A percentile compares a stretch with the other conserved stretches of the same genome.
phyloP scores from a whole-genome alignment of 2,113 vertebrate species.

The Hippocampus comes region DNA sequence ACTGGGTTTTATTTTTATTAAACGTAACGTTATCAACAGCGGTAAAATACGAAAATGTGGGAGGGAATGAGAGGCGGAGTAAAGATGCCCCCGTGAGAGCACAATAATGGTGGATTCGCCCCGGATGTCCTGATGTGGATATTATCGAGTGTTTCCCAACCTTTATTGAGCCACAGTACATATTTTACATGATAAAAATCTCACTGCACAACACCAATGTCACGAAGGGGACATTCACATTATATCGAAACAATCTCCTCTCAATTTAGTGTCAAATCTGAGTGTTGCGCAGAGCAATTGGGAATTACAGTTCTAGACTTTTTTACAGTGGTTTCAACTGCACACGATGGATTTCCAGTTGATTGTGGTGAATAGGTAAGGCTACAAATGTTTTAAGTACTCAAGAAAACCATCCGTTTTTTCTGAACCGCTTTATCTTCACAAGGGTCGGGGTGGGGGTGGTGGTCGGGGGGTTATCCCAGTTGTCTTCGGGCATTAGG shows the following conservation, averaged over 20 bases:
- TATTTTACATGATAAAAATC: not conserved
- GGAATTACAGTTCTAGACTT: too few relatives aligned
- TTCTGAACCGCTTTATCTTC: too few relatives aligned
- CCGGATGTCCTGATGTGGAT: not conserved
- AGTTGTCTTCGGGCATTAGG: too few relatives aligned
- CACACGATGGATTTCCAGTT: too few relatives aligned
- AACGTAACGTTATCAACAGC: conserved; percentile 68
- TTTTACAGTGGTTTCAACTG: too few relatives aligned
- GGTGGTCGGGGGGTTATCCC: too few relatives aligned
- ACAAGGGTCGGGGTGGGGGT: too few relatives aligned
- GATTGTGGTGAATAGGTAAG: too few relatives aligned
- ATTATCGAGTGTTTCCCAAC: not conserved
- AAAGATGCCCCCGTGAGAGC: not conserved
- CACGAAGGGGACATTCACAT: not conserved
- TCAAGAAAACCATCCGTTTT: too few relatives aligned
- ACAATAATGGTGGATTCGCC: not conserved
- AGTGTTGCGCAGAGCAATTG: too few relatives aligned
- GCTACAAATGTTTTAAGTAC: too few relatives aligned
- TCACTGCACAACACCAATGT: not conserved
- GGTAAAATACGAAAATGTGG: conserved; percentile 52
- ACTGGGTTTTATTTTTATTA: conserved; percentile 68
- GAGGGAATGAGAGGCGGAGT: conserved; percentile 11
- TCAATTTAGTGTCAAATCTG: not conserved
- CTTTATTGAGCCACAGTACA: not conserved
- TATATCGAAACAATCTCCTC: not conserved